Evolutionary conservation across 2,888 invertebrate genomes (phyloP).

Genomic region (Nemoura dubitans): DNA sequence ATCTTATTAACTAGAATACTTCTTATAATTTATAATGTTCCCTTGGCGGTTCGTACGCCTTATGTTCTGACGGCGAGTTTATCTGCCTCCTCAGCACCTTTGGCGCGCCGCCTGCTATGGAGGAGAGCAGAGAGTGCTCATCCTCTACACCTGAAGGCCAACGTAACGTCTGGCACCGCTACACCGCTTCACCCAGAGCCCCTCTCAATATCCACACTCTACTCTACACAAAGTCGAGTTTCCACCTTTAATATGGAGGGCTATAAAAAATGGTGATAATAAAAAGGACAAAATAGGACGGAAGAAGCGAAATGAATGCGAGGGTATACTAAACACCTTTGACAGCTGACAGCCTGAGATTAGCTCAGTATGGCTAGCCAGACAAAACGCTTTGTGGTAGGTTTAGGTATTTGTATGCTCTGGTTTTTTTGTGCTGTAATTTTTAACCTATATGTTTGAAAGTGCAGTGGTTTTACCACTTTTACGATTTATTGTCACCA

Average conservation of each 20-base stretch:
- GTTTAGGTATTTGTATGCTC: slow-evolving; percentile 14
- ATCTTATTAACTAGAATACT: slow-evolving; percentile 12
- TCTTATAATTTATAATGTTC: not conserved
- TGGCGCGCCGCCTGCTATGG: not conserved
- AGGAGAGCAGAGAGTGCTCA: not conserved
- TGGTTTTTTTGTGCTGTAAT: not conserved
- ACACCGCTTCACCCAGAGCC: too few relatives aligned
- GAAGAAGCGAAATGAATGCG: slow-evolving; percentile 30
- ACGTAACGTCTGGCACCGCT: not conserved
- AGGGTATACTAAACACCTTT: slow-evolving; percentile 35
- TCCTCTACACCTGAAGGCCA: slow-evolving; percentile 22
- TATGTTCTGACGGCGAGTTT: not conserved
- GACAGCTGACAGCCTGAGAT: slow-evolving; percentile 38
- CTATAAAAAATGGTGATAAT: slow-evolving; percentile 33
- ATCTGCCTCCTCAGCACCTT: not conserved
- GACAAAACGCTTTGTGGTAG: not conserved
- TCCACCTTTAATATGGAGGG: not conserved
- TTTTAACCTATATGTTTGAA: not conserved
- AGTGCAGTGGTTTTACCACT: not conserved
- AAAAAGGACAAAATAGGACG: slow-evolving; percentile 32
- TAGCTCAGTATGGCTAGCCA: not conserved
- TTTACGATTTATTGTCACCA: not conserved
- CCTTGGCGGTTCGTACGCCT: not conserved
- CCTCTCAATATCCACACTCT: not conserved
- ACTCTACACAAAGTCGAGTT: slow-evolving; percentile 17